Evolutionary conservation across 2,797 vertebrate genomes (phyloP).

Genomic region (Pseudochromis fuscus): DNA sequence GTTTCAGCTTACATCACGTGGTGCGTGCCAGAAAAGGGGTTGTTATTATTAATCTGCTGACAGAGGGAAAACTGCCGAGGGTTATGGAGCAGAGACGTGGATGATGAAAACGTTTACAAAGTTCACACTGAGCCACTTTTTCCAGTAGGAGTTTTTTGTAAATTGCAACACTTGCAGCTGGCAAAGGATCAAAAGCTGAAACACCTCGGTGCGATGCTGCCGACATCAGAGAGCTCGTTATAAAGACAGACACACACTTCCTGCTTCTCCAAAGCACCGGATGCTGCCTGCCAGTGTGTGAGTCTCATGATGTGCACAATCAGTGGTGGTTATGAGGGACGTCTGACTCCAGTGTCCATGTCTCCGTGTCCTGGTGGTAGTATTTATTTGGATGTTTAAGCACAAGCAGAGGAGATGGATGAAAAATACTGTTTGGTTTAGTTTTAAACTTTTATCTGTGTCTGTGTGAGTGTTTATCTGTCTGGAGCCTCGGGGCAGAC

Average conservation of each 20-base stretch:
- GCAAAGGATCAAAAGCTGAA: slow-evolving; percentile 69
- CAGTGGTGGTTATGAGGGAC: slow-evolving; percentile 27
- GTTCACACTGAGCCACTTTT: slow-evolving; percentile 50
- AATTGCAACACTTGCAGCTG: slow-evolving; percentile 64
- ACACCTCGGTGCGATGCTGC: slow-evolving; percentile 68
- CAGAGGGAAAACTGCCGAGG: slow-evolving; percentile 51
- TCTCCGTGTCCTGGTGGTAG: neutral
- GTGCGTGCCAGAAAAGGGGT: slow-evolving; percentile 48
- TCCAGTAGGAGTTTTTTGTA: slow-evolving; percentile 40
- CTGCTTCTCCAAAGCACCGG: slow-evolving; percentile 72
- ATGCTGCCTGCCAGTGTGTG: slow-evolving; percentile 59
- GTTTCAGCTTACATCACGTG: slow-evolving; percentile 72
- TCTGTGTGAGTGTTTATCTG: slow-evolving; percentile 20
- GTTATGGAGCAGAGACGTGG: slow-evolving; percentile 27
- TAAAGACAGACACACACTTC: slow-evolving; percentile 74
- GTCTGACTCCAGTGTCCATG: slow-evolving; percentile 4
- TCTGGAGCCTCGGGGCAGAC: neutral
- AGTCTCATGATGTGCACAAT: slow-evolving; percentile 36
- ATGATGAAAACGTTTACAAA: slow-evolving; percentile 47
- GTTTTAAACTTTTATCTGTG: slow-evolving; percentile 22
- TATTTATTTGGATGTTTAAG: slow-evolving; percentile 23
- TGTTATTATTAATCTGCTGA: slow-evolving; percentile 76
- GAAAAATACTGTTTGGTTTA: slow-evolving; percentile 13
- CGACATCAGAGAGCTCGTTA: slow-evolving; percentile 66
- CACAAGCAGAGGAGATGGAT: slow-evolving; percentile 16